phyloP scores from a whole-genome alignment of 2,888 invertebrate genomes.

The Drosophila falleni region DNA sequence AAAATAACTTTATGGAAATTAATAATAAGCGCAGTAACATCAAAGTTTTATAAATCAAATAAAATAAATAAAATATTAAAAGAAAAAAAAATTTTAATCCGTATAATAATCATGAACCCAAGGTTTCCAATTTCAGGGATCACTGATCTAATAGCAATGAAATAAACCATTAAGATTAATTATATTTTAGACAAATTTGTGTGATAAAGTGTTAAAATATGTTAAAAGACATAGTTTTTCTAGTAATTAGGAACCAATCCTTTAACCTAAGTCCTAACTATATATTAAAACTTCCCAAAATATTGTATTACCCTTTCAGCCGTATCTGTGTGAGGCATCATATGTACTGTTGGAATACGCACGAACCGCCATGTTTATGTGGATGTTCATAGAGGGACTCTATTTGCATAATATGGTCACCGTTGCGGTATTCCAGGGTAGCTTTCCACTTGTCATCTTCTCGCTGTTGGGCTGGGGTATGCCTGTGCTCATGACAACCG shows the following conservation, averaged over 20 bases:
- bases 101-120: too few species aligned
- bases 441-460: slow-evolving; percentile 87
- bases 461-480: slow-evolving; percentile 91
- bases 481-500: slow-evolving; percentile 89
- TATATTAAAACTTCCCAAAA: neutral
- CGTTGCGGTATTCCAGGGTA: slow-evolving; percentile 89
- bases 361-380: slow-evolving; percentile 96
- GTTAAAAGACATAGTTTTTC: too few species aligned
- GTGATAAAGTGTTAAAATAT: too few species aligned
- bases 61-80: too few species aligned
- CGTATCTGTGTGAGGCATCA: slow-evolving; percentile 91
- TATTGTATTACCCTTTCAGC: slow-evolving; percentile 86
- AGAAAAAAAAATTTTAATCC: too few species aligned
- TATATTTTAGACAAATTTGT: too few species aligned
- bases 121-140: too few species aligned
- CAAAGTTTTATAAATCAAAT: too few species aligned
- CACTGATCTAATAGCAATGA: too few species aligned
- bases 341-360: slow-evolving; percentile 95
- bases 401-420: slow-evolving; percentile 95
- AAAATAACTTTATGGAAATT: too few species aligned
- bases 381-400: slow-evolving; percentile 98
- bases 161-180: too few species aligned
- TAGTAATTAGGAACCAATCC: neutral
- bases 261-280: neutral
- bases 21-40: too few species aligned